These are phyloP conservation scores for Virgularia gustaviana DNA, from an alignment of 92 coral and sea anemone species.

Conservation along the genomic window DNA sequence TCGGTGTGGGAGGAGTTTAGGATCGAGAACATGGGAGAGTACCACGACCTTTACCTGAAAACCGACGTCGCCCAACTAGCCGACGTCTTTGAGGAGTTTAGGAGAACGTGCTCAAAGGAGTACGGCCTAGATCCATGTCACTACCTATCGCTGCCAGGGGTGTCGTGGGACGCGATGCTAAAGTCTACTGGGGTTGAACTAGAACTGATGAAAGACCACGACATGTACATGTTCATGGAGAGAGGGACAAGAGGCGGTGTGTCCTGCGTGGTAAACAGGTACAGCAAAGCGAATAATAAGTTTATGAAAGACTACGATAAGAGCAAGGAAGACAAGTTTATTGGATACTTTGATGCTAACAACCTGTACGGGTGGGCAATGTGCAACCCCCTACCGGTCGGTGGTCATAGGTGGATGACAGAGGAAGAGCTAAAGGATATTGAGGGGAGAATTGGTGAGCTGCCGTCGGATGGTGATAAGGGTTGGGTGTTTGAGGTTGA, in stretches of 20 bases:
- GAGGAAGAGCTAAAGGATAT: background rate
- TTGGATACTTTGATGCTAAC: constrained; percentile 30
- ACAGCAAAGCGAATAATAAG: constrained; percentile 18
- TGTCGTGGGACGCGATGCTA: constrained; percentile 31
- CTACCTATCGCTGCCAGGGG: background rate
- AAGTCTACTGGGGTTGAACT: background rate
- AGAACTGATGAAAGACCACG: background rate
- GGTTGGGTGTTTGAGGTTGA: constrained; percentile 1
- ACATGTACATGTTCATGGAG: constrained; percentile 16
- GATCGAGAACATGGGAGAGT: background rate
- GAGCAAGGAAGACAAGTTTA: constrained; percentile 3
- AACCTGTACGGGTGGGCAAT: constrained; percentile 19
- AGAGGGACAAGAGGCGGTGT: constrained; percentile 1
- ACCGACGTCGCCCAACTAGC: background rate
- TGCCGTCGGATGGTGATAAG: background rate
- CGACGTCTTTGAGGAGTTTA: constrained; percentile 26
- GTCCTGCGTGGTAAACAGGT: background rate
- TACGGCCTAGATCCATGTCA: background rate
- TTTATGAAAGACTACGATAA: constrained; percentile 7
- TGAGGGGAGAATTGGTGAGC: too few relatives aligned
- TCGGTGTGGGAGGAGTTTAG: constrained; percentile 7
- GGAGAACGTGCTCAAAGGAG: background rate
- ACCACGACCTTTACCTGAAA: constrained; percentile 28
- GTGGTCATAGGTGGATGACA: background rate
- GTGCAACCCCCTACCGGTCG: background rate